Evolutionary conservation across 2,888 invertebrate genomes (phyloP), one percentile per base, ranked within the genome.

Genomic region (Campopleginae sp.): DNA sequence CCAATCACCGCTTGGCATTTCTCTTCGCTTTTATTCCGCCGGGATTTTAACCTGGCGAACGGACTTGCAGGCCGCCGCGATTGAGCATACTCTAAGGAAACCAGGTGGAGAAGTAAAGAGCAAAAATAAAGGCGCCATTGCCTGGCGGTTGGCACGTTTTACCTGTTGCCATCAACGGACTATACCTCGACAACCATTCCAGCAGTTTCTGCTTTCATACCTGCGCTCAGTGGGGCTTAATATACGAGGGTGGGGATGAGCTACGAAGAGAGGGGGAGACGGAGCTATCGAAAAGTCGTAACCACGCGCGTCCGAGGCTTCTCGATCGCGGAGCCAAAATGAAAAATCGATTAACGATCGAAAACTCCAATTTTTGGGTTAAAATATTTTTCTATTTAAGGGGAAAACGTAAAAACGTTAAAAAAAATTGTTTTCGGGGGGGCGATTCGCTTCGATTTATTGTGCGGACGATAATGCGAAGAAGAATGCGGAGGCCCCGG

Each of bases 31-130:
- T 44, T 74, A 42, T 44, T 54, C 17, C 33, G n/a, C 91, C 90
- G 89, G 70, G 42, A 6, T 23, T 80, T 80, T 86, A 86, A 91
- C 91, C 90, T 91, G 91, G 91, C 88, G 91, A 91, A 91, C 90
- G 87, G 89, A 89, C 89, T 87, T 77, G 80, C 27, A 38, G 46
- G 86, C 85, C 90, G 89, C 90, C 92, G 90, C 33, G 38, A 8
- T 1, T 10, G 0, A 33, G 33, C 89, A 90, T 88, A 87, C 85
- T 86, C 14, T 42, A 68, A 33, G 44, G 5, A 44, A 54, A 33
- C 51, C 76, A 66, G 76, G 66, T 66, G 48, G 27, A 77, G 66
- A 38, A 38, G 23, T 23, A 75, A 74, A 38, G 38, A 77, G 78
- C 66, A 66, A 77, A 68, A 77, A 68, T 77, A 82, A 87, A 89